Conservation (phyloP, 2,888 invertebrate species). For the Pomacea canaliculata region DNA sequence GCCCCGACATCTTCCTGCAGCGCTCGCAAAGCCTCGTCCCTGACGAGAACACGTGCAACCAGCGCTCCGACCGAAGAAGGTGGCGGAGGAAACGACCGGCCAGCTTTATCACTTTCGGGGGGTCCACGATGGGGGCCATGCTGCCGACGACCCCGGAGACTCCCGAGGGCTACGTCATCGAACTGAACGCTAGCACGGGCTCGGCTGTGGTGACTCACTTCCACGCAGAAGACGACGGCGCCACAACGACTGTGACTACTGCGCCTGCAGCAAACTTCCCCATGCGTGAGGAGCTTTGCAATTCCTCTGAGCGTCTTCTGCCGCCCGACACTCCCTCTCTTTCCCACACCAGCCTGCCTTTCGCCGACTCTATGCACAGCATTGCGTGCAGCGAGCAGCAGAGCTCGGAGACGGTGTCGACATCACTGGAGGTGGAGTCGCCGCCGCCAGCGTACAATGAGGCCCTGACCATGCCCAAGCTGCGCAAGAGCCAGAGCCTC, state of each 20-base stretch:
- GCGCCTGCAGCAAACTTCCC: not conserved
- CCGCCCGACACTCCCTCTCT: not conserved
- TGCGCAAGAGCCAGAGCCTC: not conserved
- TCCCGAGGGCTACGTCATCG: slow-evolving; percentile 24
- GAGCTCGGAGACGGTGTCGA: too few relatives aligned
- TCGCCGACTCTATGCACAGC: not conserved
- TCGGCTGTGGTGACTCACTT: slow-evolving; percentile 13
- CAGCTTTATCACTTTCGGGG: slow-evolving; percentile 17
- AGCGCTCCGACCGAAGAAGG: slow-evolving; percentile 12
- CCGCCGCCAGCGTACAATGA: slow-evolving; percentile 22
- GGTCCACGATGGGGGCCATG: slow-evolving; percentile 1
- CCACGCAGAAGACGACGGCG: slow-evolving; percentile 1
- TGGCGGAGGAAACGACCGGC: slow-evolving; percentile 15
- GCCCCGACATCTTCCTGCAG: not conserved
- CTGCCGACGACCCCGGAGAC: slow-evolving; percentile 32
- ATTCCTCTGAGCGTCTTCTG: not conserved
- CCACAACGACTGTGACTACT: not conserved
- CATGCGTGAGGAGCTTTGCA: not conserved
- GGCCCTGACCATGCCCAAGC: slow-evolving; percentile 25
- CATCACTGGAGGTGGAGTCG: not conserved
- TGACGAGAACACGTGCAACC: slow-evolving; percentile 16
- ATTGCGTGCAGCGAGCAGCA: not conserved
- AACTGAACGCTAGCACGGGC: not conserved
- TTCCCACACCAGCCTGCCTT: not conserved
- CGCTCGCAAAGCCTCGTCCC: not conserved